Evolutionary conservation across 2,888 invertebrate species (phyloP), one percentile per base, ranked within the genome.

Genomic region (Pocota personata): DNA sequence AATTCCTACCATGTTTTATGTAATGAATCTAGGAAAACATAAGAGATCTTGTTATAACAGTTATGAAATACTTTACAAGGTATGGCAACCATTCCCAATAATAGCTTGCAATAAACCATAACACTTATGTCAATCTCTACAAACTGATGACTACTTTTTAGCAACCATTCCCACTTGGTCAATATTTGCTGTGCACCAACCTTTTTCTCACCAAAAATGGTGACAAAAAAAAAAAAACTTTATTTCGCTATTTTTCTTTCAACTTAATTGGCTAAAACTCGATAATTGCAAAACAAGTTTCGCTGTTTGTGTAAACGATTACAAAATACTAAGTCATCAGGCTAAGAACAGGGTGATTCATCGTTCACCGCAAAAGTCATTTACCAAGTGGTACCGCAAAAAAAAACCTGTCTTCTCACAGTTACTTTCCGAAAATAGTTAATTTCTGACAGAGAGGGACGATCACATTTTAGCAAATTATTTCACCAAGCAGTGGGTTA

Each of bases 281-380:
- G 52, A 69, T 55, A 60, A 69, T 55, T 62, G 43, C 10, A 57
- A 83, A 83, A 83, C 83, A 46, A 67, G 83, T 83, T 83, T 78
- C 8, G 30, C 27, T 43, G 14, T 55, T 72, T 66, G 46, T 69
- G 4, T 16, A 62, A 58, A 48, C 43, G 6, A 21, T 16, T 19
- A 37, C 55, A 40, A 37, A n/a, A 40, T 10, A 16, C 40, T 64
- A 55, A 52, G 24, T 32, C 48, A 35, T 43, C 50, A 52, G 8
- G 43, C 60, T 71, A 48, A 71, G 62, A 62, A 48, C 12, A 1
- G 19, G 35, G n/a, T 76, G 76, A 76, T 24, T 64, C 73, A 24
- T 48, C 37, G 16, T 24, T 55, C 35, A 32, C 67, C 37, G 32
- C 67, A 67, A 62, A n/a, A 78, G 35, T 35, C 35, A 76, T 46